phyloP scores from a whole-genome alignment of 1,140 invertebrate species.

The Philotrypesis tridentata region DNA sequence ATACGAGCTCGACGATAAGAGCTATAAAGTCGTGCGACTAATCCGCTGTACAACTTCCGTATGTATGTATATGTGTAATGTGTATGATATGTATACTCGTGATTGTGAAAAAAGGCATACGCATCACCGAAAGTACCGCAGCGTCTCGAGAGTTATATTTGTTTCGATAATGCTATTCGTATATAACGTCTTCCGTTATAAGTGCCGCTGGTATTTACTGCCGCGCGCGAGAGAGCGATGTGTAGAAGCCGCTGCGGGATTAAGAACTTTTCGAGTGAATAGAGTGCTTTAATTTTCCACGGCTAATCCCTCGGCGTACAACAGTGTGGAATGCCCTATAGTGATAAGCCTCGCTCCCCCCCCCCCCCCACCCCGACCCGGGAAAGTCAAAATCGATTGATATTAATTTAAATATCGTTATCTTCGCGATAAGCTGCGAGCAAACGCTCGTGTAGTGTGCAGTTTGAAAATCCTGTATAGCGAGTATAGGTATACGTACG shows the following conservation, averaged over 20 bases:
- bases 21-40: not conserved
- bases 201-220: not conserved
- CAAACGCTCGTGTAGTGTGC: not conserved
- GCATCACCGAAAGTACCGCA: no score
- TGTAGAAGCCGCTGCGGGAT: not conserved
- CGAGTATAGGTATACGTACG: no score
- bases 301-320: conserved; percentile 15
- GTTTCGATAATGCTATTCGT: no score
- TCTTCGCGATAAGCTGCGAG: conserved; percentile 3
- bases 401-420: conserved; percentile 29
- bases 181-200: no score
- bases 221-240: no score
- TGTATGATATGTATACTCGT: no score
- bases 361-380: no score
- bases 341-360: conserved; percentile 14
- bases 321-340: not conserved
- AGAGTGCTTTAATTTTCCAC: conserved; percentile 22
- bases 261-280: conserved; percentile 24
- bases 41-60: not conserved
- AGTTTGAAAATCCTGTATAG: not conserved
- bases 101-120: not conserved
- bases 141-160: no score
- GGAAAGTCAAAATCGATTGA: conserved; percentile 24
- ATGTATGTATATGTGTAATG: no score
- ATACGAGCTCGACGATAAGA: not conserved